Percentiles rank a stretch among this genome's conserved stretches.
These are phyloP conservation scores for Falco cherrug DNA, from an alignment of 2,797 vertebrate genomes.

Conservation along the genomic window DNA sequence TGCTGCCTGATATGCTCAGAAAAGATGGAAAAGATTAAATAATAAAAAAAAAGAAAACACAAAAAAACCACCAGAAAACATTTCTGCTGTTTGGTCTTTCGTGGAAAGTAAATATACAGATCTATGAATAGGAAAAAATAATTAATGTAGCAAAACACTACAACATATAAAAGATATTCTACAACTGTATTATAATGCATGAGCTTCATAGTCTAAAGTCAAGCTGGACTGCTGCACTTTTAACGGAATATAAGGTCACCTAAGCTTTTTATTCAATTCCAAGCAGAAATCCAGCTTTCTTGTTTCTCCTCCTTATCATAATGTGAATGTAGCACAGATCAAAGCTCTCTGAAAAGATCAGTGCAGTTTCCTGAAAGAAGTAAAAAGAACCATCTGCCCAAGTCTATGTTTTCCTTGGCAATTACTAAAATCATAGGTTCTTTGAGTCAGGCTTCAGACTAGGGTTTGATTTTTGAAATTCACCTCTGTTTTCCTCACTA, in stretches of 20 bases:
- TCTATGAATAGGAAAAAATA: background rate
- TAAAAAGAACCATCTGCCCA: background rate
- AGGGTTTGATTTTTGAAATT: background rate
- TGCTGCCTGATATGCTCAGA: background rate
- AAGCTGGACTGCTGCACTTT: background rate
- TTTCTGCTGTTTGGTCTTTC: background rate
- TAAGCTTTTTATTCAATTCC: background rate
- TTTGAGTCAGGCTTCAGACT: conserved; percentile 2
- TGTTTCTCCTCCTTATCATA: background rate
- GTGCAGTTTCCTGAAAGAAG: background rate
- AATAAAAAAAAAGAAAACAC: background rate
- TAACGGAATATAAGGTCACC: background rate
- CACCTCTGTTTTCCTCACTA: background rate
- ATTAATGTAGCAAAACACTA: background rate
- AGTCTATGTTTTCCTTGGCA: background rate
- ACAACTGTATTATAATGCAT: background rate
- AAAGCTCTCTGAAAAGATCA: conserved; percentile 13
- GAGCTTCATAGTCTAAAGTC: background rate
- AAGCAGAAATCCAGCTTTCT: background rate
- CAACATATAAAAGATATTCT: background rate
- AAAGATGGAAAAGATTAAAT: background rate
- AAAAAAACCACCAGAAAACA: background rate
- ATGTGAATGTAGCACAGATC: background rate
- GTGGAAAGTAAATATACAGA: background rate
- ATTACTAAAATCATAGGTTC: background rate